These are phyloP conservation scores for Gymnocephalus cernua DNA, from an alignment of 2,113 vertebrate species.

Conservation along the genomic window DNA sequence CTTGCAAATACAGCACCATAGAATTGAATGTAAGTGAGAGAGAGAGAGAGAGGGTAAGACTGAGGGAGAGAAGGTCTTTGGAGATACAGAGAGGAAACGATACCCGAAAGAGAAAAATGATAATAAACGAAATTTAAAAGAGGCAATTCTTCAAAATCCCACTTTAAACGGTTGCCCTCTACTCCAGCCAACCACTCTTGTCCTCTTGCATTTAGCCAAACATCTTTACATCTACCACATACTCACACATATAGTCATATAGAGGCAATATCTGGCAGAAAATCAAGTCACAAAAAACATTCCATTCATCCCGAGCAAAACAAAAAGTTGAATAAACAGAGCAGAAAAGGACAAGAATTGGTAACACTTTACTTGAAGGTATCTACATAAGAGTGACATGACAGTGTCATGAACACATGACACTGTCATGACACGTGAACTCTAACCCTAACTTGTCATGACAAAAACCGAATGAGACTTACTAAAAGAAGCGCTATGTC, in stretches of 20 bases:
- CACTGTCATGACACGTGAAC: no score
- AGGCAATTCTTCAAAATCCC: neutral
- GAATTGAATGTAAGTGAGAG: neutral
- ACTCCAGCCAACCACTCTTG: constrained; percentile 1
- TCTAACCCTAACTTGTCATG: no score
- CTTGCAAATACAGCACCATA: no score
- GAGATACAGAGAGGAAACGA: neutral
- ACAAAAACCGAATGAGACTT: no score
- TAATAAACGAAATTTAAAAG: neutral
- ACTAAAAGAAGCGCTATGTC: no score
- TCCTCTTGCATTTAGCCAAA: constrained; percentile 2
- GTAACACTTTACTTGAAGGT: no score
- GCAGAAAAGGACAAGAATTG: constrained; percentile 11
- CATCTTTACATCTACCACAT: constrained; percentile 32
- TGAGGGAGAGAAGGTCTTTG: neutral
- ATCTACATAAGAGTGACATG: no score
- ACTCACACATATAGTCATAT: constrained; percentile 9
- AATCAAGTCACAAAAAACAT: constrained; percentile 40
- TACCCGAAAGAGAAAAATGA: neutral
- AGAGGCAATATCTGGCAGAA: constrained; percentile 15
- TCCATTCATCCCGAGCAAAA: constrained; percentile 29
- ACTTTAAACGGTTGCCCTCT: constrained; percentile 17
- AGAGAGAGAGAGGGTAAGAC: neutral
- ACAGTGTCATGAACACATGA: no score
- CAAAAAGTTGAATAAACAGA: constrained; percentile 7